Evolutionary conservation across 2,113 vertebrate species (phyloP).

Genomic region (Synchiropus splendidus): DNA sequence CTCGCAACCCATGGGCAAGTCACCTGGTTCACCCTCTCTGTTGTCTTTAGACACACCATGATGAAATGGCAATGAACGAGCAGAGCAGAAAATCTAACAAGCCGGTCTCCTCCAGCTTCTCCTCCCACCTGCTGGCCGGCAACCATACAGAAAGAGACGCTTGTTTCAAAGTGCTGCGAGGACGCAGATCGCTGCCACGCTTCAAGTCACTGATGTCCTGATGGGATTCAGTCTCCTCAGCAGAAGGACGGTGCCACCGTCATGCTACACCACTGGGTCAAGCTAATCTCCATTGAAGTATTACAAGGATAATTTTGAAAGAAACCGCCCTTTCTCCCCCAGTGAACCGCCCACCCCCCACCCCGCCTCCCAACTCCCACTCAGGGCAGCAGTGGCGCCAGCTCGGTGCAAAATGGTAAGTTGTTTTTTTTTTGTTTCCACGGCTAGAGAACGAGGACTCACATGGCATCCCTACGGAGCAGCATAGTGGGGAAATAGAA

Average conservation of each 20-base stretch:
- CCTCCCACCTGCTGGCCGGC: slow-evolving; percentile 15
- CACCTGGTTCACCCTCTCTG: too few relatives aligned
- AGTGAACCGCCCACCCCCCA: slow-evolving; percentile 22
- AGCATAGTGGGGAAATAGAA: slow-evolving; percentile 82
- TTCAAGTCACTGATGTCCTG: slow-evolving; percentile 28
- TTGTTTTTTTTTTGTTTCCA: slow-evolving; percentile 40
- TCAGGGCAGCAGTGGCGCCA: slow-evolving; percentile 67
- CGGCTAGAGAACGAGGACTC: slow-evolving; percentile 75
- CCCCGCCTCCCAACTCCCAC: slow-evolving; percentile 30
- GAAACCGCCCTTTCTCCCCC: slow-evolving; percentile 18
- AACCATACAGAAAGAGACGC: slow-evolving; percentile 44
- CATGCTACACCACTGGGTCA: slow-evolving; percentile 33
- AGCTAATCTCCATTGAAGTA: slow-evolving; percentile 20
- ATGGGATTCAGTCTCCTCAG: slow-evolving; percentile 15
- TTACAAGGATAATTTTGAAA: slow-evolving; percentile 19
- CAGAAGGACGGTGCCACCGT: slow-evolving; percentile 37
- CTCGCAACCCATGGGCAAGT: too few relatives aligned
- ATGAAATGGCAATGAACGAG: slow-evolving; percentile 58
- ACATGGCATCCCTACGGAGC: slow-evolving; percentile 88
- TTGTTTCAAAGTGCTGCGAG: slow-evolving; percentile 61
- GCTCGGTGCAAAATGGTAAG: slow-evolving; percentile 62
- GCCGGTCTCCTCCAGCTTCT: slow-evolving; percentile 33
- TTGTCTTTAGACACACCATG: too few relatives aligned
- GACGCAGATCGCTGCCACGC: slow-evolving; percentile 31
- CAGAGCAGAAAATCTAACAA: slow-evolving; percentile 62